Conservation (phyloP, 2,888 invertebrate species). For the Anoncus sp. region DNA sequence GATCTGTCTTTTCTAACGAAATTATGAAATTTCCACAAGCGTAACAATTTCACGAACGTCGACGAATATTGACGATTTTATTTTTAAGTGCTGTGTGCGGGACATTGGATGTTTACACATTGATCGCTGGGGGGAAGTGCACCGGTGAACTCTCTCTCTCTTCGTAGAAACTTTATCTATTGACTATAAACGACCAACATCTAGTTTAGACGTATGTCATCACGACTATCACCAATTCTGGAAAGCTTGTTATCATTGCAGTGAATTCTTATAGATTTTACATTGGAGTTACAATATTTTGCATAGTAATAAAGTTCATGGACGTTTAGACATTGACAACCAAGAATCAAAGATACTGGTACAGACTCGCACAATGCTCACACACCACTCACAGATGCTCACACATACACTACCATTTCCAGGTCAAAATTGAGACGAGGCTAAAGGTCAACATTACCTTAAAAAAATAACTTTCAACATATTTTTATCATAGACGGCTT, state of each 20-base stretch:
- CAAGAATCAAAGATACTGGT: too few species aligned
- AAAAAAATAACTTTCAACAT: too few species aligned
- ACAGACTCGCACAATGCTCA: too few species aligned
- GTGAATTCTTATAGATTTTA: too few species aligned
- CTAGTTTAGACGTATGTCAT: not conserved
- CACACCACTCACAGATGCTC: too few species aligned
- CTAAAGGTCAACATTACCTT: too few species aligned
- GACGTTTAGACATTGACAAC: too few species aligned
- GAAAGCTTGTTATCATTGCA: not conserved
- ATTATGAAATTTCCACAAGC: constrained; percentile 18
- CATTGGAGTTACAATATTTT: not conserved
- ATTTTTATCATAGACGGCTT: too few species aligned
- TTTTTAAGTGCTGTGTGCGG: too few species aligned
- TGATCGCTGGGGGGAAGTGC: constrained; percentile 17
- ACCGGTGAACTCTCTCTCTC: constrained; percentile 11
- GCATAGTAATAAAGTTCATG: not conserved
- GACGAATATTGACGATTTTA: too few species aligned
- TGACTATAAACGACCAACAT: not conserved
- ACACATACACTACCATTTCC: too few species aligned
- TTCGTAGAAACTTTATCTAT: constrained; percentile 19
- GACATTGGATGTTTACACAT: not conserved
- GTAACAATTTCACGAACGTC: not conserved
- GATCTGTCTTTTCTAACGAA: constrained; percentile 19
- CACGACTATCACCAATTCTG: not conserved
- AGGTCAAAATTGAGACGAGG: too few species aligned